Conservation (phyloP, 64 coral and sea anemone genomes). For the Actinia equina region DNA sequence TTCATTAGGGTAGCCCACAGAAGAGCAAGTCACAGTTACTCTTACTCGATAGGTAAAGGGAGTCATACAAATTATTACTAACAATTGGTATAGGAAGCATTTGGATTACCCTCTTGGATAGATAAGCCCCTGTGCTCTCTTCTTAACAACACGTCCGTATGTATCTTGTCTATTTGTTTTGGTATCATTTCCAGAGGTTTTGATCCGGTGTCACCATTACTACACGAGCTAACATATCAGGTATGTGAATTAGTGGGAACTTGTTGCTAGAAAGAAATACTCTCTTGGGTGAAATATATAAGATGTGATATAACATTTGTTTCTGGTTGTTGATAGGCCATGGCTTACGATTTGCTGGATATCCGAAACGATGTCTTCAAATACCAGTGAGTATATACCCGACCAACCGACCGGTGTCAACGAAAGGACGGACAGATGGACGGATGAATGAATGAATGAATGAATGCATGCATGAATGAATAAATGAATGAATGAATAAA, state of each 20-base stretch:
- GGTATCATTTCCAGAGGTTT: conserved; percentile 71
- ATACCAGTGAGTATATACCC: conserved; percentile 45
- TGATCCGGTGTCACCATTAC: conserved; percentile 78
- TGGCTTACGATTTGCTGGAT: conserved; percentile 78
- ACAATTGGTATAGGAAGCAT: background rate
- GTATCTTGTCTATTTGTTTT: conserved; percentile 1
- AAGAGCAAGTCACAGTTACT: conserved; percentile 83
- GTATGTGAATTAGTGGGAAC: conserved; percentile 8
- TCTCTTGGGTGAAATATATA: background rate
- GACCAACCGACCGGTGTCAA: too few species aligned
- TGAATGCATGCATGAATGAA: too few species aligned
- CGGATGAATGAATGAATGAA: too few species aligned
- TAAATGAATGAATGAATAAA: too few species aligned
- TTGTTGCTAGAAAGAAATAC: too few species aligned
- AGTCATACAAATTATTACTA: background rate
- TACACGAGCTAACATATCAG: conserved; percentile 96
- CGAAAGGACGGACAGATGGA: too few species aligned
- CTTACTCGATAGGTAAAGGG: conserved; percentile 74
- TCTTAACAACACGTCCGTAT: too few species aligned
- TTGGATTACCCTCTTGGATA: too few species aligned
- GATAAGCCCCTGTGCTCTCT: too few species aligned
- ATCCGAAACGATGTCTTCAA: conserved; percentile 77
- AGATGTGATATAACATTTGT: background rate
- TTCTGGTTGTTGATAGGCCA: conserved; percentile 38
- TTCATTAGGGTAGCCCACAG: conserved; percentile 38